Evolutionary conservation across 2,113 vertebrate species (phyloP), one percentile per base, ranked within the genome.

Genomic region (Mus musculus): DNA sequence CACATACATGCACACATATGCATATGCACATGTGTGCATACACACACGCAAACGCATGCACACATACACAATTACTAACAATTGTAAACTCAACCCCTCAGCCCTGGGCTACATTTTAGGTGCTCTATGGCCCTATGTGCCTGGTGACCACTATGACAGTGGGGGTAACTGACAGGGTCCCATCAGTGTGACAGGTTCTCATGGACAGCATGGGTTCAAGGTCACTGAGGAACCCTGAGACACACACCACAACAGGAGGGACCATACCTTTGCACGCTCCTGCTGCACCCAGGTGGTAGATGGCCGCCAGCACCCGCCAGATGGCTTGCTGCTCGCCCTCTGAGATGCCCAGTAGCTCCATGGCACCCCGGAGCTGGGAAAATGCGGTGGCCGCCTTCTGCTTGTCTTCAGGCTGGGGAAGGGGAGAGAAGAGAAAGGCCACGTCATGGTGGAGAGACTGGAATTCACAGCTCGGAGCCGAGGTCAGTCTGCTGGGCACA

Each of bases 241-340:
- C 56, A 1, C 67, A 69, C 33, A 33, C 67, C 28, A 33, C 13
- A 69, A 2, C 17, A 9, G 81, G 76, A 63, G 36, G 67, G 67
- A 94, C 90, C 6, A 0, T 98, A 99, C 99, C 99, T 99, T 98
- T 99, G 86, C 99, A 99, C 28, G 99, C 99, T 0, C 99, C 99
- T 0, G 99, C 99, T 0, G 97, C 99, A 24, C 99, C 99, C 46
- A 99, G 99, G 97, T 99, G 99, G 97, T 99, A 99, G 94, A 99
- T 99, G 42, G 98, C 99, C 0, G 99, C 99, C 97, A 99, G 91
- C 78, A 99, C 94, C 0, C 98, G 98, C 99, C 99, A 99, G 73
- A 99, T 91, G 1, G 99, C 99, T 1, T 69, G 97, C 98, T 99
- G 99, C 98, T 99, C 99, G 0, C 98, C 93, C 0, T 95, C 67